phyloP scores from a whole-genome alignment of 1,140 invertebrate species.

The Phortica variegata region DNA sequence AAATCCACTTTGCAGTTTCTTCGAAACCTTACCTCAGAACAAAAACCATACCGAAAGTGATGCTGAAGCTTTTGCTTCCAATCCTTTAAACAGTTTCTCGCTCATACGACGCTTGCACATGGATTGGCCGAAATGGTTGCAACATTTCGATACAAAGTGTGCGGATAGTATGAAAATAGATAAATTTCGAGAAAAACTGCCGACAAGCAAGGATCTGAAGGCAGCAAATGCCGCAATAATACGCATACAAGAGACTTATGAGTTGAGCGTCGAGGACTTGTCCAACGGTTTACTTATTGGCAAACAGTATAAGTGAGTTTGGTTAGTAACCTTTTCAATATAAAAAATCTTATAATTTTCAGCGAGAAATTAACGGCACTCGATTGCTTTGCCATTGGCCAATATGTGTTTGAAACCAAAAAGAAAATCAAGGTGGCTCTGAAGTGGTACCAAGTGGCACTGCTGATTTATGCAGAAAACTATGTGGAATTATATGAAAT shows the following conservation, averaged over 20 bases:
- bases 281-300: constrained; percentile 83
- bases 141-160: constrained; percentile 52
- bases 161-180: constrained; percentile 58
- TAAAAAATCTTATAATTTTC: background rate
- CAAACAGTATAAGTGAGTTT: constrained; percentile 73
- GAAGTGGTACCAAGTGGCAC: too few relatives aligned
- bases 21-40: constrained; percentile 68
- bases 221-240: constrained; percentile 89
- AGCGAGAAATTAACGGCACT: background rate
- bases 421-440: constrained; percentile 5
- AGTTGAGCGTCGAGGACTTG: constrained; percentile 81
- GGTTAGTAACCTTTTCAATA: too few relatives aligned
- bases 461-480: too few relatives aligned
- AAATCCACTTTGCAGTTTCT: constrained; percentile 65
- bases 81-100: constrained; percentile 34
- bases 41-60: too few relatives aligned
- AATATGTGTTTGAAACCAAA: background rate
- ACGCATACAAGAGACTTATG: constrained; percentile 92
- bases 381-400: background rate
- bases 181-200: constrained; percentile 70
- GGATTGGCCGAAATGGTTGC: constrained; percentile 29
- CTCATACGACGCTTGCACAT: constrained; percentile 26
- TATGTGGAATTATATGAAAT: too few relatives aligned
- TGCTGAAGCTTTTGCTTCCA: constrained; percentile 58
- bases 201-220: constrained; percentile 80